These are phyloP conservation scores for Tetheella fluctuosa DNA, from an alignment of 2,888 invertebrate genomes.

Conservation along the genomic window DNA sequence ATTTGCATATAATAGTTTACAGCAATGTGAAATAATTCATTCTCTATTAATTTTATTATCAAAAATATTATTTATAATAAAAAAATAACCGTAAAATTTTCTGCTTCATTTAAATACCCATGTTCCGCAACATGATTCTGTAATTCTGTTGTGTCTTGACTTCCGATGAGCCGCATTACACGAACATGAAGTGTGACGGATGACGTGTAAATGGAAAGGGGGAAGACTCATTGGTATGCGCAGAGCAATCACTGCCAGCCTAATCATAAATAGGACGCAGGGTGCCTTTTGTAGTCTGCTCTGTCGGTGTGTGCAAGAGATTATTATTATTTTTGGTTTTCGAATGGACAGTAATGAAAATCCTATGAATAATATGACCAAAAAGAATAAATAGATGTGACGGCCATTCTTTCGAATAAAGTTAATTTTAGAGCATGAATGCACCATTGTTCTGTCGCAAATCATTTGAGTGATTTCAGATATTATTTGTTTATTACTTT, in stretches of 20 bases:
- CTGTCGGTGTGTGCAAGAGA: not conserved
- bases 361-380: not conserved
- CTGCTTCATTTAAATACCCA: conserved; percentile 6
- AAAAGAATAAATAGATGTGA: not conserved
- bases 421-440: not conserved
- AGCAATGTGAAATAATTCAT: no score
- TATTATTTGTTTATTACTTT: not conserved
- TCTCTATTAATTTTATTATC: no score
- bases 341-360: no score
- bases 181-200: conserved; percentile 41
- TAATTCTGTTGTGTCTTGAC: conserved; percentile 33
- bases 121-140: conserved; percentile 1
- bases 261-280: conserved; percentile 62
- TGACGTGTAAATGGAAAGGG: conserved; percentile 50
- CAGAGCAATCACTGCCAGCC: conserved; percentile 43
- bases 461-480: not conserved
- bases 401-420: not conserved
- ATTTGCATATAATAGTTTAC: no score
- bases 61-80: not conserved
- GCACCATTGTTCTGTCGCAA: not conserved
- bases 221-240: conserved; percentile 61
- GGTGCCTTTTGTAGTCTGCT: conserved; percentile 11
- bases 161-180: conserved; percentile 44
- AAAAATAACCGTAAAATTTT: conserved; percentile 2
- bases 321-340: not conserved